phyloP scores from a whole-genome alignment of 2,888 invertebrate genomes.

The Drosophila robusta region DNA sequence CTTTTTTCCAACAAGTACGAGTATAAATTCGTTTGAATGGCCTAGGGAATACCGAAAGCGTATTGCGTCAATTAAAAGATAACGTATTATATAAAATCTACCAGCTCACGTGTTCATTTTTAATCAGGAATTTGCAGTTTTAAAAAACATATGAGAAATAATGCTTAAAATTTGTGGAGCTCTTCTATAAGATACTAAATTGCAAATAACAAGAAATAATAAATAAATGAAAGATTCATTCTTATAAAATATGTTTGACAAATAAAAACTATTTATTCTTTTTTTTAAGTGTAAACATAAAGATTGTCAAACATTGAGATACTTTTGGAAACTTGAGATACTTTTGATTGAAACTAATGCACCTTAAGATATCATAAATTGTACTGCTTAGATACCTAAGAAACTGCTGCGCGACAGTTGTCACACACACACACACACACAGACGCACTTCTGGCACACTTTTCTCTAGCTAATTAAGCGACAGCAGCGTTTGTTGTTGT shows the following conservation, averaged over 20 bases:
- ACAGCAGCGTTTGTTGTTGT: slow-evolving; percentile 29
- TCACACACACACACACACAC: background rate
- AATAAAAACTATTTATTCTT: too few relatives aligned
- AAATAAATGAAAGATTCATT: too few relatives aligned
- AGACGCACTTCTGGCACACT: slow-evolving; percentile 63
- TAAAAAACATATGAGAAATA: too few relatives aligned
- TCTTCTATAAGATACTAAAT: too few relatives aligned
- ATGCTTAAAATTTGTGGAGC: too few relatives aligned
- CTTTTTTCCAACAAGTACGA: slow-evolving; percentile 1
- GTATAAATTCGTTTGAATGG: slow-evolving; percentile 20
- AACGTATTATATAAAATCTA: background rate
- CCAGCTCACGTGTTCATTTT: background rate
- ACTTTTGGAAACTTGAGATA: background rate
- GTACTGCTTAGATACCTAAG: background rate
- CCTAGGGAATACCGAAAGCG: slow-evolving; percentile 38
- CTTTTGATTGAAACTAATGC: background rate
- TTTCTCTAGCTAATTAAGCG: slow-evolving; percentile 65
- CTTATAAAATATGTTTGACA: too few relatives aligned
- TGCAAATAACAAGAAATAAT: too few relatives aligned
- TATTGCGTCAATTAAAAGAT: background rate
- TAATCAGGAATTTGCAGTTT: too few relatives aligned
- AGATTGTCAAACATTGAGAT: background rate
- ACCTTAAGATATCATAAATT: slow-evolving; percentile 9
- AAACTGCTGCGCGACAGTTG: slow-evolving; percentile 20
- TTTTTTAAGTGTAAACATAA: too few relatives aligned